Base-by-base conservation (phyloP, 1,140 invertebrate species). In the Euwallacea similis region DNA sequence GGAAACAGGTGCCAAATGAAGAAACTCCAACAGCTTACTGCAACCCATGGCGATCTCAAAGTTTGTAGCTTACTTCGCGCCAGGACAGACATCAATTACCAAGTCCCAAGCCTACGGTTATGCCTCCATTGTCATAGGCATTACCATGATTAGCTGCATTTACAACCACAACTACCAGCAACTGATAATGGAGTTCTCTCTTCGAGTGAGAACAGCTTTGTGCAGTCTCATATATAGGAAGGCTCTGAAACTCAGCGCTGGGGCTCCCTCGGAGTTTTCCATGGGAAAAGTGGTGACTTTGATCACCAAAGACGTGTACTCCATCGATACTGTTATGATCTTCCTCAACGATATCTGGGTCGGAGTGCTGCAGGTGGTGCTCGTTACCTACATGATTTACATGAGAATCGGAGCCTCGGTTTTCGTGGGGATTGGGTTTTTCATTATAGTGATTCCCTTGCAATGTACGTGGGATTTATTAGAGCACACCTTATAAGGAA, bases 221-320 rank as follows among this genome's bases (percentile, higher is more conserved):
- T 91, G 89, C 75, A 90, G 91, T 0, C 83, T 95, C 44, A 89
- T 95, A 71, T 96, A 94, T 81, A 87, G 91, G 79, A 95, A 95
- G 88, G 85, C 88, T 15, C 79, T 93, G 41, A 85, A 86, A 9
- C 79, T 93, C 7, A 91, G 86, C 55, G 88, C 88, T 75, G 87
- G 85, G 2, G 88, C 92, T 7, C 88, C 91, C 13, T 10, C 80
- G 92, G 86, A 91, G 77, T 93, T 91, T 6, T 93, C 92, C 3
- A 87, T 88, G 46, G 95, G 95, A 8, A 91, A 98, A 83, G 90
- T 97, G n/a, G 67, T 97, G 9, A 98, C 97, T 82, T 85, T 98
- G 7, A 85, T 98, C 71, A 95, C 94, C 9, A 98, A 97, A 81
- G 95, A 98, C 81, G 89, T 92, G 58, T 88, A 88, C 66, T 85